A percentile compares a stretch with the other conserved stretches of the same genome.
Conservation (phyloP, 2,888 invertebrate genomes). For the Hypomecis punctinalis region DNA sequence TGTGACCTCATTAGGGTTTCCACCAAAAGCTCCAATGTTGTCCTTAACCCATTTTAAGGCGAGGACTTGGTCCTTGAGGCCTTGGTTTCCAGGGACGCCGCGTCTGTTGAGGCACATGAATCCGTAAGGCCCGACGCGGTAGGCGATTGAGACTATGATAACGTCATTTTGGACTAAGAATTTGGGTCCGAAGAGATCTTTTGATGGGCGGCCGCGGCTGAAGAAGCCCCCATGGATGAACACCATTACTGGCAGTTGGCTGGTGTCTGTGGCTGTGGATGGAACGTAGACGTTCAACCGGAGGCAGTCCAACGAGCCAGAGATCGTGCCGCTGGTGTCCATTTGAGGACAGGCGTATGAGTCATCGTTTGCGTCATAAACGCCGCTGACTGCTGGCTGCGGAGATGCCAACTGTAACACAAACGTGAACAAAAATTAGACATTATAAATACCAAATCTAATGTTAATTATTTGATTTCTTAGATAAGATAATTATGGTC, state of each 20-base stretch:
- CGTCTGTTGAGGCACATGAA: slow-evolving; percentile 66
- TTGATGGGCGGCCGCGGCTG: slow-evolving; percentile 46
- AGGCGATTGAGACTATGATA: slow-evolving; percentile 61
- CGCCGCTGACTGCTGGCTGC: slow-evolving; percentile 49
- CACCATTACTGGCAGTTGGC: slow-evolving; percentile 60
- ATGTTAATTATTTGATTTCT: no score
- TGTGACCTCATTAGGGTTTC: slow-evolving; percentile 60
- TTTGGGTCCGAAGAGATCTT: slow-evolving; percentile 51
- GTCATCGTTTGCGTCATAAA: slow-evolving; percentile 60
- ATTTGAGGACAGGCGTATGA: slow-evolving; percentile 62
- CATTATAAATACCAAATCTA: neutral
- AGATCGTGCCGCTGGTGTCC: slow-evolving; percentile 33
- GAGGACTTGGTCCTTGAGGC: slow-evolving; percentile 63
- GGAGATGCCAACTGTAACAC: slow-evolving; percentile 52
- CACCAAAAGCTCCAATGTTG: slow-evolving; percentile 65
- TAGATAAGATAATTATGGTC: no score
- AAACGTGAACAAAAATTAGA: neutral
- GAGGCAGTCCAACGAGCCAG: slow-evolving; percentile 58
- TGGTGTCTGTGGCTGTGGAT: slow-evolving; percentile 44
- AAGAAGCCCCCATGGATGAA: slow-evolving; percentile 64
- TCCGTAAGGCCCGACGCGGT: slow-evolving; percentile 64
- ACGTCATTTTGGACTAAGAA: slow-evolving; percentile 61
- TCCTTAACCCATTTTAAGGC: slow-evolving; percentile 64
- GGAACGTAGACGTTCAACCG: slow-evolving; percentile 62
- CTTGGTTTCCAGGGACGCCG: slow-evolving; percentile 64